Conservation (phyloP, 2,888 invertebrate species). For the Coleophora deauratella region DNA sequence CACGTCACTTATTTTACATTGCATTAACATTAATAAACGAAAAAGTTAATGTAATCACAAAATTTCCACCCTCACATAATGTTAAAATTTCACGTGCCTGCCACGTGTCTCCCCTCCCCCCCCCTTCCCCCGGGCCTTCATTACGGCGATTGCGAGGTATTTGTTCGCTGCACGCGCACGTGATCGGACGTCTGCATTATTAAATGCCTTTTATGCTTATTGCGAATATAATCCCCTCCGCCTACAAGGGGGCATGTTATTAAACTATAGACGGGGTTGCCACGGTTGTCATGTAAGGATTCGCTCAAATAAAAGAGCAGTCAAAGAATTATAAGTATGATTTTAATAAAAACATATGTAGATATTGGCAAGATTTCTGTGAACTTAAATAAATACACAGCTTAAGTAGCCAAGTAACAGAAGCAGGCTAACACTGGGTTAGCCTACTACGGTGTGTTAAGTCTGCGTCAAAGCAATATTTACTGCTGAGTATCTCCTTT, state of each 20-base stretch:
- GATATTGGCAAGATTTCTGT: no score
- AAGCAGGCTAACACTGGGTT: no score
- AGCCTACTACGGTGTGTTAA: no score
- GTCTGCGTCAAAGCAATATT: no score
- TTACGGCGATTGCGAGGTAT: constrained; percentile 65
- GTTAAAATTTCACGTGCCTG: constrained; percentile 64
- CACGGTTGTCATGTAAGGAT: constrained; percentile 22
- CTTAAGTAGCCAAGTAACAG: no score
- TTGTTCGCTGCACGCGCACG: constrained; percentile 60
- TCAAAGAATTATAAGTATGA: constrained; percentile 7
- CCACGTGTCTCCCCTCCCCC: constrained; percentile 42
- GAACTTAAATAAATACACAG: no score
- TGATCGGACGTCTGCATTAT: constrained; percentile 69
- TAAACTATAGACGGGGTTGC: constrained; percentile 39
- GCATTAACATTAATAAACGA: no score
- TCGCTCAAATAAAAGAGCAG: constrained; percentile 37
- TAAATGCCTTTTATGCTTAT: constrained; percentile 74
- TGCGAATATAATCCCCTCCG: constrained; percentile 55
- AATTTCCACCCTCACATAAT: constrained; percentile 43
- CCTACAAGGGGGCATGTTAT: constrained; percentile 43
- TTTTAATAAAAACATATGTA: no score
- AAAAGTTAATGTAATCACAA: constrained; percentile 13
- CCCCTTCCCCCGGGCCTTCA: constrained; percentile 41
- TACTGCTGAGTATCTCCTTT: no score
- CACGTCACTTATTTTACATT: no score